Percentiles rank a stretch among this genome's conserved stretches.
These are phyloP conservation scores for Paralichthys olivaceus DNA, from an alignment of 2,113 vertebrate species.

Conservation along the genomic window DNA sequence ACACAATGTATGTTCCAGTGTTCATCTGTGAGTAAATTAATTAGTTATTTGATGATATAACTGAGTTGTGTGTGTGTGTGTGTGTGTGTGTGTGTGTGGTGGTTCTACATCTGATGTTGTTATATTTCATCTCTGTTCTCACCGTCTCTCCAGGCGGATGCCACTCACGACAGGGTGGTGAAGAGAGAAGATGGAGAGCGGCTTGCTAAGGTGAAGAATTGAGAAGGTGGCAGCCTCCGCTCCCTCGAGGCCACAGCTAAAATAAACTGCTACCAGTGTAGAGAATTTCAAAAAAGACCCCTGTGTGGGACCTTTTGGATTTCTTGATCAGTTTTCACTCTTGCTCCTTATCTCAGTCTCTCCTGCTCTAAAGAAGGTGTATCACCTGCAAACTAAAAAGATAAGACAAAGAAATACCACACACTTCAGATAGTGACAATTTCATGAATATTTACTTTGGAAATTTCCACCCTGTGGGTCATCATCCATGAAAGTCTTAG, in stretches of 20 bases:
- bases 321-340: conserved; percentile 21
- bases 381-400: conserved; percentile 17
- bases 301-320: conserved; percentile 11
- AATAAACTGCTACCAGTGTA: no score
- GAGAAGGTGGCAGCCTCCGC: neutral
- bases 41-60: no score
- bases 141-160: conserved; percentile 86
- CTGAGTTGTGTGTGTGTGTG: no score
- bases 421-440: conserved; percentile 2
- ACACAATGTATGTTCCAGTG: no score
- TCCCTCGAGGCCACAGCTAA: no score
- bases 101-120: neutral
- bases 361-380: conserved; percentile 5
- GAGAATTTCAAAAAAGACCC: no score
- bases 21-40: no score
- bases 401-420: neutral
- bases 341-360: conserved; percentile 14
- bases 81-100: neutral
- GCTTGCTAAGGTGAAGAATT: conserved; percentile 87
- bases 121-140: conserved; percentile 14
- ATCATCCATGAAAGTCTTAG: neutral
- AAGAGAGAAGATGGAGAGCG: conserved; percentile 93
- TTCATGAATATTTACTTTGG: neutral
- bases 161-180: conserved; percentile 90
- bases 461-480: neutral